These are phyloP conservation scores for Phyllotreta striolata DNA, from an alignment of 2,888 invertebrate genomes.

Conservation along the genomic window DNA sequence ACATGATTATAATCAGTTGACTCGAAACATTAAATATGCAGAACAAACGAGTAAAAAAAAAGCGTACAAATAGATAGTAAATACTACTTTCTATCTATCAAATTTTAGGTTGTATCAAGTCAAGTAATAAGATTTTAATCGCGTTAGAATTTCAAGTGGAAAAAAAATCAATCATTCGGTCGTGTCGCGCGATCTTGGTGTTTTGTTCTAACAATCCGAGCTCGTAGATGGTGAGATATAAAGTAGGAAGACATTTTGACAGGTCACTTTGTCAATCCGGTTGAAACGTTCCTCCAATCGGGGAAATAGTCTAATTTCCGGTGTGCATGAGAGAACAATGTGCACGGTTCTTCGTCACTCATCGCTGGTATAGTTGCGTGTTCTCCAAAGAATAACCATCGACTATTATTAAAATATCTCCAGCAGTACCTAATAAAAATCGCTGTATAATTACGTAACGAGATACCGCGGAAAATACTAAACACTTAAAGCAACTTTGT, in stretches of 20 bases:
- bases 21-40: no score
- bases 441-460: constrained; percentile 30
- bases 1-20: no score
- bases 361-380: constrained; percentile 44
- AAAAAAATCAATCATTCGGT: constrained; percentile 9
- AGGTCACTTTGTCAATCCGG: constrained; percentile 52
- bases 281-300: constrained; percentile 54
- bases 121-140: neutral
- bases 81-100: no score
- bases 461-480: constrained; percentile 30
- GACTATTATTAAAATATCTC: constrained; percentile 36
- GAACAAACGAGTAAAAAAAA: no score
- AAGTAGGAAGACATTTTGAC: constrained; percentile 25
- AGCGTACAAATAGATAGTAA: no score
- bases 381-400: constrained; percentile 39
- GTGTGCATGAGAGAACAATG: constrained; percentile 50
- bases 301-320: constrained; percentile 60
- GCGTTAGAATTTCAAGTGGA: neutral
- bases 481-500: constrained; percentile 24
- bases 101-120: no score
- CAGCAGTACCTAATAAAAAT: constrained; percentile 31
- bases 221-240: constrained; percentile 10
- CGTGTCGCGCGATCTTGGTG: constrained; percentile 8
- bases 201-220: neutral
- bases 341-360: constrained; percentile 37